Evolutionary conservation across 1,140 invertebrate species (phyloP).

Genomic region (Lasioglossum albipes): DNA sequence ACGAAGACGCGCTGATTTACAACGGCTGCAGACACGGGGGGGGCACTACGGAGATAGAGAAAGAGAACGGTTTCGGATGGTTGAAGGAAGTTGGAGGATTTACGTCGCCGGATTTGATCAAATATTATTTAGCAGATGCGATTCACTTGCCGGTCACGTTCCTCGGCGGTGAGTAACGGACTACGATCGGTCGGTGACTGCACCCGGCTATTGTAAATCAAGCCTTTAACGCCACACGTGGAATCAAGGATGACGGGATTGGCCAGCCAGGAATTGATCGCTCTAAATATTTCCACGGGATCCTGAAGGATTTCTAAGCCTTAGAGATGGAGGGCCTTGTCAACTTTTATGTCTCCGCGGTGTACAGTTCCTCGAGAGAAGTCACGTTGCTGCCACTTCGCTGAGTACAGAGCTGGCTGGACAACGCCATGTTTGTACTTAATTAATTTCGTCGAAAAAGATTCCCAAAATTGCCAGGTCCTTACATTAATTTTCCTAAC

Average conservation of each 20-base stretch:
- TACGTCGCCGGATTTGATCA: neutral
- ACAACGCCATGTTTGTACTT: too few relatives aligned
- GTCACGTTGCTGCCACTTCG: neutral
- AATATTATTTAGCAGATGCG: conserved; percentile 32
- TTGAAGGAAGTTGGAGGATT: neutral
- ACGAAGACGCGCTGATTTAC: conserved; percentile 6
- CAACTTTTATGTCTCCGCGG: neutral
- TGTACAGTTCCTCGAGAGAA: too few relatives aligned
- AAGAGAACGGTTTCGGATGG: too few relatives aligned
- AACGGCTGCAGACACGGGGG: too few relatives aligned
- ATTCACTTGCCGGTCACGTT: conserved; percentile 33
- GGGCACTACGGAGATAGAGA: too few relatives aligned
- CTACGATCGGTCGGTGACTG: conserved; percentile 5
- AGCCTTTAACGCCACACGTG: too few relatives aligned
- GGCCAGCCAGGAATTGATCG: neutral
- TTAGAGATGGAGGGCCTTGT: neutral
- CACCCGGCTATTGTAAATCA: conserved; percentile 17
- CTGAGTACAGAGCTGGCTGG: too few relatives aligned
- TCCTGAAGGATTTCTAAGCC: neutral
- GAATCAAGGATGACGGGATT: too few relatives aligned
- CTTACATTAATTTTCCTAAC: too few relatives aligned
- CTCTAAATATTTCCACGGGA: neutral
- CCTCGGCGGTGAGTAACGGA: conserved; percentile 7
- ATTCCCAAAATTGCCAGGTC: too few relatives aligned
- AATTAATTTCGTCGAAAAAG: too few relatives aligned